phyloP scores from a whole-genome alignment of 2,113 vertebrate genomes.

The Indicator indicator region DNA sequence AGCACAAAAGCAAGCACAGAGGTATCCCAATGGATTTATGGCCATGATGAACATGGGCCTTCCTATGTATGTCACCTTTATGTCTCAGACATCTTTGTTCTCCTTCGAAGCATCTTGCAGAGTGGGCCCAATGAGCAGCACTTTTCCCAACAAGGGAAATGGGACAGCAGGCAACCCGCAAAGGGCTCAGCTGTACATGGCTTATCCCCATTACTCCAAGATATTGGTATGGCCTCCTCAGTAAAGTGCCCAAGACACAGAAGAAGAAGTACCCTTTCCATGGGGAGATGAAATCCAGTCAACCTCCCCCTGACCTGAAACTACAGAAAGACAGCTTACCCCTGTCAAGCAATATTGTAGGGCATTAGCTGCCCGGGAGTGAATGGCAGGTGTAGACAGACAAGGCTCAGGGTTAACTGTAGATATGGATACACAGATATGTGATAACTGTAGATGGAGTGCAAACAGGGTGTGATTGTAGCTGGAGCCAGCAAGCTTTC shows the following conservation, averaged over 20 bases:
- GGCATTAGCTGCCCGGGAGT: background rate
- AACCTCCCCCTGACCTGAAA: background rate
- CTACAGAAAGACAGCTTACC: background rate
- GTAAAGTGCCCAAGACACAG: background rate
- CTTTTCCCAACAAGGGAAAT: background rate
- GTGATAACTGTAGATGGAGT: fast-evolving
- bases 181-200: background rate
- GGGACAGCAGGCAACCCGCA: background rate
- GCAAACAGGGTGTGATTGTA: background rate
- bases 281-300: background rate
- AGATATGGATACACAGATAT: background rate
- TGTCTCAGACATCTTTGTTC: background rate
- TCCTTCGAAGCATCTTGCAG: background rate
- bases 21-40: background rate
- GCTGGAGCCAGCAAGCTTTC: background rate
- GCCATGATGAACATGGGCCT: background rate
- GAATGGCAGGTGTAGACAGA: background rate
- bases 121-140: background rate
- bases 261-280: background rate
- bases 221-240: background rate
- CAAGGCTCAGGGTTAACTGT: background rate
- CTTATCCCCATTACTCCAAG: background rate
- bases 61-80: background rate
- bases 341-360: background rate
- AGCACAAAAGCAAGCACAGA: background rate